A percentile compares a stretch with the other conserved stretches of the same genome.
Conservation (phyloP, 2,888 invertebrate species). For the Synergus japonicus region DNA sequence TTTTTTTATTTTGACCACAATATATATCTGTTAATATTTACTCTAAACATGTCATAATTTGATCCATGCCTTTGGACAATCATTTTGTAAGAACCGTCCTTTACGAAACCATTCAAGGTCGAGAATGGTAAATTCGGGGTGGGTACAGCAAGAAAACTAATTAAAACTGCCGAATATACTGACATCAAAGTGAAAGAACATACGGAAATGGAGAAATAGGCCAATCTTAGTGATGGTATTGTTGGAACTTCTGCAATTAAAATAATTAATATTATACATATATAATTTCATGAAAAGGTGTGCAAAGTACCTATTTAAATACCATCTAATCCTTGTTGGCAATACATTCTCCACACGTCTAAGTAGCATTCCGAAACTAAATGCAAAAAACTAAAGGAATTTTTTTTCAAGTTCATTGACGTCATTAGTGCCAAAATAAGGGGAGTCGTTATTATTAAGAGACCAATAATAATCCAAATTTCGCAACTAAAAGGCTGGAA, state of each 20-base stretch:
- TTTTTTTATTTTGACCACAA: no score
- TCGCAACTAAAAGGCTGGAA: conserved; percentile 52
- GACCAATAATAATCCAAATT: conserved; percentile 54
- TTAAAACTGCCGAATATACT: conserved; percentile 28
- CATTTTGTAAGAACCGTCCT: conserved; percentile 53
- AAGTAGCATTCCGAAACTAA: conserved; percentile 40
- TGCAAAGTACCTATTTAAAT: neutral
- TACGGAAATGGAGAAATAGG: conserved; percentile 64
- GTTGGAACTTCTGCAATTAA: conserved; percentile 60
- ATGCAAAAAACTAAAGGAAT: neutral
- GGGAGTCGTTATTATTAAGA: conserved; percentile 53
- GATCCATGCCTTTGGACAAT: conserved; percentile 32
- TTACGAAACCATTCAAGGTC: conserved; percentile 49
- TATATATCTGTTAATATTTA: neutral
- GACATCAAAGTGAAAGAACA: conserved; percentile 45
- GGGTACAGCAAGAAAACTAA: conserved; percentile 35
- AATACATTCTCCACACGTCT: conserved; percentile 53
- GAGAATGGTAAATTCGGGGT: conserved; percentile 50
- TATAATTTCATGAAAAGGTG: neutral
- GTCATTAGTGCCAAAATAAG: conserved; percentile 54
- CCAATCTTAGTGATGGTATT: conserved; percentile 60
- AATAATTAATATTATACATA: no score
- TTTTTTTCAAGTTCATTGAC: neutral
- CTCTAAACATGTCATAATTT: conserved; percentile 9
- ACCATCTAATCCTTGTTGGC: conserved; percentile 56